A percentile compares a stretch with the other conserved stretches of the same genome.
Conservation (phyloP, 2,888 invertebrate species). For the Catocala fraxini region DNA sequence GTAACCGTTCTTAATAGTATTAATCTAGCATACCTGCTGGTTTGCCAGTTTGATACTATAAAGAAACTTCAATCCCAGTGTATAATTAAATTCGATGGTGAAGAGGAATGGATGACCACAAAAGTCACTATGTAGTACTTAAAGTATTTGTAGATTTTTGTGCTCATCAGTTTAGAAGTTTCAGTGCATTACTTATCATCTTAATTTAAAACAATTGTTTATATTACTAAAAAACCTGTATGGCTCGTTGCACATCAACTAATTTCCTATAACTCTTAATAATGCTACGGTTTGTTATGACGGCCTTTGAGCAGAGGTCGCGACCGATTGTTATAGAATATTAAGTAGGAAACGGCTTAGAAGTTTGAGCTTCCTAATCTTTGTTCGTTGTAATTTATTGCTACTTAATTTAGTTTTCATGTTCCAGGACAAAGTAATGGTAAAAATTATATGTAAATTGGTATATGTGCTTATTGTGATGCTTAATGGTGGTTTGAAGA, state of each 20-base stretch:
- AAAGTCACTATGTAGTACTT: too few relatives aligned
- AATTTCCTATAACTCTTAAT: constrained; percentile 22
- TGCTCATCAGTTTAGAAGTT: not conserved
- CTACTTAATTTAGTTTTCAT: constrained; percentile 6
- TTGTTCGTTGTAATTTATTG: constrained; percentile 10
- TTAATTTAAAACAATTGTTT: constrained; percentile 28
- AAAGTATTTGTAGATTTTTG: too few relatives aligned
- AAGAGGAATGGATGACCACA: too few relatives aligned
- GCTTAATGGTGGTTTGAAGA: too few relatives aligned
- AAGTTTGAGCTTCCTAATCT: constrained; percentile 16
- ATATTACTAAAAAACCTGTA: constrained; percentile 30
- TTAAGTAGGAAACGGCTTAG: constrained; percentile 10
- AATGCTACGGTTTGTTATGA: constrained; percentile 29
- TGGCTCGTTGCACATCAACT: constrained; percentile 34
- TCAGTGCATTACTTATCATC: not conserved
- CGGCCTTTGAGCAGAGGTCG: constrained; percentile 32
- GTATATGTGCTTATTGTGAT: too few relatives aligned
- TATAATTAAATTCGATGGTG: not conserved
- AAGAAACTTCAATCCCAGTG: too few relatives aligned
- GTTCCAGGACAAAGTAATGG: not conserved
- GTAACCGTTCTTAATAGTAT: too few relatives aligned
- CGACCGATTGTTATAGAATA: constrained; percentile 16
- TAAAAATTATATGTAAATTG: too few relatives aligned
- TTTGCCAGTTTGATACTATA: too few relatives aligned
- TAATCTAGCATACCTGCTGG: too few relatives aligned